phyloP scores from a whole-genome alignment of 2,797 vertebrate species.

The Meda fulgida region DNA sequence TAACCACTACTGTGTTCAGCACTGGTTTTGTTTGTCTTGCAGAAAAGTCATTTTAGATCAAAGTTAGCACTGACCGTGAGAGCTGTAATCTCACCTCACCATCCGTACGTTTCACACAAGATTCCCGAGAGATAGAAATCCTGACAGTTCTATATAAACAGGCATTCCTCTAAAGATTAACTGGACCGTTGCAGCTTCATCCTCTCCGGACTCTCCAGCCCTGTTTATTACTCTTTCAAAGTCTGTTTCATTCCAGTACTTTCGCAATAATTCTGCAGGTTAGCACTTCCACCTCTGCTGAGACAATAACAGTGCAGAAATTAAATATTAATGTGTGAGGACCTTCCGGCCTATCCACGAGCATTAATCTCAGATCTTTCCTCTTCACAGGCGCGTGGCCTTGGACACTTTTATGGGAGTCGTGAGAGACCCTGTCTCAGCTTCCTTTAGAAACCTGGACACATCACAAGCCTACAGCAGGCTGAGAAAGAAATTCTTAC shows the following conservation, averaged over 20 bases:
- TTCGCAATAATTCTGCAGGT: conserved; percentile 69
- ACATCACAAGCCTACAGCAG: conserved; percentile 66
- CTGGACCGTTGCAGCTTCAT: background rate
- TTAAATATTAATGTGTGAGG: conserved; percentile 78
- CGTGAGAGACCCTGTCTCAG: conserved; percentile 69
- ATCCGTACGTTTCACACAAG: background rate
- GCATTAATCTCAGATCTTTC: conserved; percentile 76
- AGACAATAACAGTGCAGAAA: conserved; percentile 70
- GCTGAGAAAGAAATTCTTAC: conserved; percentile 9
- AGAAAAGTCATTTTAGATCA: background rate
- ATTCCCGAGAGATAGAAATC: background rate
- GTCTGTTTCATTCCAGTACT: conserved; percentile 75
- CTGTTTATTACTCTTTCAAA: conserved; percentile 66
- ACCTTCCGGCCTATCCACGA: conserved; percentile 69
- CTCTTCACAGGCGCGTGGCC: conserved; percentile 68
- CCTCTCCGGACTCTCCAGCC: conserved; percentile 38
- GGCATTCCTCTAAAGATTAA: conserved; percentile 13
- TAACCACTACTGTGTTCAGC: background rate
- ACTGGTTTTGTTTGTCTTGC: background rate
- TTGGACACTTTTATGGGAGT: conserved; percentile 66
- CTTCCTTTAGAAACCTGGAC: conserved; percentile 75
- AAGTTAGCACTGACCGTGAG: background rate
- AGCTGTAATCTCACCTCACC: background rate
- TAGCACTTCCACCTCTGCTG: conserved; percentile 68
- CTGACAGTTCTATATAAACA: conserved; percentile 7